Evolutionary conservation across 1,140 invertebrate species (phyloP).

Genomic region (Hyphantria cunea): DNA sequence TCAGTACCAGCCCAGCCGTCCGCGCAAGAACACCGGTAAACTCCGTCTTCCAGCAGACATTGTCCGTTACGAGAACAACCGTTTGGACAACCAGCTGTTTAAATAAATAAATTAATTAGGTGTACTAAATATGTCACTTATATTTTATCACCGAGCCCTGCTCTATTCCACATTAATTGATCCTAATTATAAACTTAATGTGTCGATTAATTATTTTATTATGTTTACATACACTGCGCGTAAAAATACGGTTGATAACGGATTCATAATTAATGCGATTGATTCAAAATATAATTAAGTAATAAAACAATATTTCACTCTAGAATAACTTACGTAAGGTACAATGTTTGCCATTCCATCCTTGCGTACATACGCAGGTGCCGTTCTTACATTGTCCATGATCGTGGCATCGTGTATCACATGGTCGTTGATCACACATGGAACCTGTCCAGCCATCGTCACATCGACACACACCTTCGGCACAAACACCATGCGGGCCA

Average conservation of each 20-base stretch:
- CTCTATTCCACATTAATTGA: too few relatives aligned
- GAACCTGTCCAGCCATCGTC: conserved; percentile 95
- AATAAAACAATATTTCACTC: too few relatives aligned
- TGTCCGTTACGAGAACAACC: conserved; percentile 95
- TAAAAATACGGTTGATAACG: too few relatives aligned
- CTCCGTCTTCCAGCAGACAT: conserved; percentile 92
- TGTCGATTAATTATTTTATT: not conserved
- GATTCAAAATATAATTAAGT: not conserved
- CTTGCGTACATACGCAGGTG: conserved; percentile 97
- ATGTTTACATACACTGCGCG: too few relatives aligned
- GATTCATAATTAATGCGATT: not conserved
- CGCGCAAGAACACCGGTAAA: conserved; percentile 95
- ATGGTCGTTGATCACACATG: conserved; percentile 94
- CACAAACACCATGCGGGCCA: conserved; percentile 94
- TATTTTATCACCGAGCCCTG: not conserved
- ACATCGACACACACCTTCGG: conserved; percentile 94
- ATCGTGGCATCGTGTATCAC: conserved; percentile 95
- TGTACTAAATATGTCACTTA: not conserved
- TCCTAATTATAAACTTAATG: not conserved
- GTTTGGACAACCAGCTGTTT: conserved; percentile 95
- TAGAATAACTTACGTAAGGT: conserved; percentile 91
- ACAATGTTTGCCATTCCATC: conserved; percentile 98
- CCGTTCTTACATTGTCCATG: conserved; percentile 98
- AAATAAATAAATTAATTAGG: conserved; percentile 13
- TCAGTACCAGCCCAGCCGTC: conserved; percentile 95